A percentile compares a stretch with the other conserved stretches of the same genome.
Conservation (phyloP, 2,888 invertebrate genomes). For the Cataglyphis cursor region DNA sequence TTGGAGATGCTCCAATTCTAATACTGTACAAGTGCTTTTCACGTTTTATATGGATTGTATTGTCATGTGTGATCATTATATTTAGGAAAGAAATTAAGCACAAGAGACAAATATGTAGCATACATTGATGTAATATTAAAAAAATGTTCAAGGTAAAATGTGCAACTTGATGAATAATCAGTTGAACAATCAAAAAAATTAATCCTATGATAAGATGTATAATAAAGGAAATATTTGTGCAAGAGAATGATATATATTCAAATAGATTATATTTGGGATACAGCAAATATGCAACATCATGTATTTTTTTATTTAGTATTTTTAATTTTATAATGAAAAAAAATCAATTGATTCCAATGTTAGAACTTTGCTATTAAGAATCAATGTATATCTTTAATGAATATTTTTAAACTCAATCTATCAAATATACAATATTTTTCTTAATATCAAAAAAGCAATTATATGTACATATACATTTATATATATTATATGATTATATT, state of each 20-base stretch:
- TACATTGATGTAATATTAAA: background rate
- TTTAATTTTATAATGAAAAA: background rate
- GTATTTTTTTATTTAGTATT: too few relatives aligned
- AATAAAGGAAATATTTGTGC: background rate
- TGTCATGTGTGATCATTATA: background rate
- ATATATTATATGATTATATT: too few relatives aligned
- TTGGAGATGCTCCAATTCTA: background rate
- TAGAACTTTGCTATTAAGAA: background rate
- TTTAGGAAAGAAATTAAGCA: background rate
- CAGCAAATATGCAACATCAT: background rate
- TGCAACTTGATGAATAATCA: conserved; percentile 25
- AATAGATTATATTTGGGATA: background rate
- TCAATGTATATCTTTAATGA: too few relatives aligned
- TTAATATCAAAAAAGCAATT: background rate
- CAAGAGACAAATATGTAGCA: background rate
- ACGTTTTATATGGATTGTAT: background rate
- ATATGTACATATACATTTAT: background rate
- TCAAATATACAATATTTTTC: background rate
- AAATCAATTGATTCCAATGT: background rate
- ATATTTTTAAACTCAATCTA: background rate
- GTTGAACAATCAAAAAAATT: background rate
- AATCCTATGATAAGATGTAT: conserved; percentile 24
- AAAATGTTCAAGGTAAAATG: conserved; percentile 1
- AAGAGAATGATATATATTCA: background rate
- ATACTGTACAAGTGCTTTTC: background rate